Conservation (phyloP, 2,888 invertebrate species). For the Anoplius nigerrimus region DNA sequence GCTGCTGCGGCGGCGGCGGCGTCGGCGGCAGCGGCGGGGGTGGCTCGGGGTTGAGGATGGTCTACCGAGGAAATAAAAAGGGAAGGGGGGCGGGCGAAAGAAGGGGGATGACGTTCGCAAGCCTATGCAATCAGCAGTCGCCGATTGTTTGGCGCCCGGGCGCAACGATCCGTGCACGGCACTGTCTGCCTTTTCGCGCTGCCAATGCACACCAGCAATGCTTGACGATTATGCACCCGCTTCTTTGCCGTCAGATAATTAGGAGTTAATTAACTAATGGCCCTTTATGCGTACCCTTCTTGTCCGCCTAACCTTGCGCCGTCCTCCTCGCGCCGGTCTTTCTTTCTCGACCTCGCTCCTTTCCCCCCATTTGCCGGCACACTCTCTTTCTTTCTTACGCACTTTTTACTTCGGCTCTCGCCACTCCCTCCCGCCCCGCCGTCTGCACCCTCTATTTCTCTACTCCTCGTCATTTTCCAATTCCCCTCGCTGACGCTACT, state of each 20-base stretch:
- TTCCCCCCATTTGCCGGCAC: constrained; percentile 1
- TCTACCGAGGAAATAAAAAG: constrained; percentile 43
- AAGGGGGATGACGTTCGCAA: constrained; percentile 45
- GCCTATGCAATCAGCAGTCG: constrained; percentile 57
- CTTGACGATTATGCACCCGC: constrained; percentile 64
- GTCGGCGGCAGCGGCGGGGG: constrained; percentile 27
- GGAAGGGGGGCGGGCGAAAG: constrained; percentile 6
- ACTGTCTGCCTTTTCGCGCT: constrained; percentile 62
- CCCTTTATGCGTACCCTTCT: constrained; percentile 64
- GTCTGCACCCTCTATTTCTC: constrained; percentile 36
- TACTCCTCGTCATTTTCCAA: constrained; percentile 57
- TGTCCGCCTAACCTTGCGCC: constrained; percentile 29
- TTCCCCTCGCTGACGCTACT: constrained; percentile 50
- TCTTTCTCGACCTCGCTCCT: constrained; percentile 6
- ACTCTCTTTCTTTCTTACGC: constrained; percentile 8
- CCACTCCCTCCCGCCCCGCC: constrained; percentile 17
- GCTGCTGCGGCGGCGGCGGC: constrained; percentile 11
- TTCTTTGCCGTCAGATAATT: constrained; percentile 67
- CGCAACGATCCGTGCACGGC: constrained; percentile 65
- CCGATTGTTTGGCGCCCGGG: constrained; percentile 66
- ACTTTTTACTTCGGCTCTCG: constrained; percentile 4
- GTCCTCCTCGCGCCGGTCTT: constrained; percentile 15
- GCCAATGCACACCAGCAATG: constrained; percentile 56
- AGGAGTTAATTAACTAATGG: constrained; percentile 73
- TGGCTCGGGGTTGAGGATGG: constrained; percentile 26